phyloP scores from a whole-genome alignment of 2,888 invertebrate genomes.

The Cheilosia soror region DNA sequence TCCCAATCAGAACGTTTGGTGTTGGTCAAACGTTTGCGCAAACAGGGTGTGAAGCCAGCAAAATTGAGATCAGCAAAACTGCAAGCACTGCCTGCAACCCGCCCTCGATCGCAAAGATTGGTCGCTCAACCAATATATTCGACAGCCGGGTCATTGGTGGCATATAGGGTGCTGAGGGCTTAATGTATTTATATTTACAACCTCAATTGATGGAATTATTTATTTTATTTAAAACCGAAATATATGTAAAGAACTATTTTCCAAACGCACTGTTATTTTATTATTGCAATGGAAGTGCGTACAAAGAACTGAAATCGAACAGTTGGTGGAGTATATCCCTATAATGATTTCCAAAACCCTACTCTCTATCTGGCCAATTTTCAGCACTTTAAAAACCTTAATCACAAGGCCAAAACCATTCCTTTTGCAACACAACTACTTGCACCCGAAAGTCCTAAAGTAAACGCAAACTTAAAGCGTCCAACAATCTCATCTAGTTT shows the following conservation, averaged over 20 bases:
- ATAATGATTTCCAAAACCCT: background rate
- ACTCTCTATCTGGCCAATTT: background rate
- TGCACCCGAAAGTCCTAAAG: background rate
- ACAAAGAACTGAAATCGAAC: too few species aligned
- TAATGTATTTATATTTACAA: constrained; percentile 5
- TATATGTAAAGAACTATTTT: background rate
- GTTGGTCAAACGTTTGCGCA: constrained; percentile 25
- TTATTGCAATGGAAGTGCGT: too few species aligned
- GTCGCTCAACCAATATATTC: constrained; percentile 55
- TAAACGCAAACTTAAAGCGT: background rate
- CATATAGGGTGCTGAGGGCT: constrained; percentile 35
- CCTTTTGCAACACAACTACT: background rate
- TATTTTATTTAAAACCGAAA: constrained; percentile 9
- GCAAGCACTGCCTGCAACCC: constrained; percentile 18
- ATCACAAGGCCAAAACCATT: background rate
- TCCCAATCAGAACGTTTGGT: constrained; percentile 38
- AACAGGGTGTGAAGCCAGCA: constrained; percentile 29
- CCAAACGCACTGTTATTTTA: background rate
- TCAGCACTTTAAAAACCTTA: background rate
- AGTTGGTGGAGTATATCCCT: too few species aligned
- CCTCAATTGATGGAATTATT: constrained; percentile 5
- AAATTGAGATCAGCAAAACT: constrained; percentile 50
- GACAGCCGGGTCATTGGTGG: constrained; percentile 49
- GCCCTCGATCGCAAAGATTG: constrained; percentile 38
- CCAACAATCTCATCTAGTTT: background rate